phyloP scores from a whole-genome alignment of 2,888 invertebrate species.

The Tinea pellionella region DNA sequence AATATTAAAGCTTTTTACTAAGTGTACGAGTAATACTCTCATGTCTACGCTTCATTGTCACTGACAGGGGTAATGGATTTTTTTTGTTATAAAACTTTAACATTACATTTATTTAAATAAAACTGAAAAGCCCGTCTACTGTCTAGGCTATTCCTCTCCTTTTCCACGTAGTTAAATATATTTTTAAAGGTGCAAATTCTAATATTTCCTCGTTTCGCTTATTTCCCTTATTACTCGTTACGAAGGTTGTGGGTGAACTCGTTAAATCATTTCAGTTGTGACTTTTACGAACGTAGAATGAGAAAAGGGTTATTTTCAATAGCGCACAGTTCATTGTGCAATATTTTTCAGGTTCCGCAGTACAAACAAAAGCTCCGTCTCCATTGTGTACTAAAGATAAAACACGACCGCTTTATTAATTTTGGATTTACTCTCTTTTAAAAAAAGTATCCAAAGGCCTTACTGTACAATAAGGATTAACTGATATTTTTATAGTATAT shows the following conservation, averaged over 20 bases:
- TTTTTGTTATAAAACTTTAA: too few species aligned
- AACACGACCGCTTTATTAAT: constrained; percentile 9
- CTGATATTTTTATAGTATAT: background rate
- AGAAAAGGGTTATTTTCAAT: constrained; percentile 4
- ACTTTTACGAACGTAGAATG: background rate
- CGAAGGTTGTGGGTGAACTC: background rate
- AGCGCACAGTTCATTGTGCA: background rate
- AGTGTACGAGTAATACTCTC: too few species aligned
- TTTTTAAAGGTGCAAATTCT: too few species aligned
- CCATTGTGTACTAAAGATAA: background rate
- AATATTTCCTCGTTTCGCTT: too few species aligned
- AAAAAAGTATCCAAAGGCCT: background rate
- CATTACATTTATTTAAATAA: too few species aligned
- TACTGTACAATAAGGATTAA: background rate
- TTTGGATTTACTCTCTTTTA: background rate
- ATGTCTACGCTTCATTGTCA: too few species aligned
- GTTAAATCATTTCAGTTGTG: background rate
- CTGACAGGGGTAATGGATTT: too few species aligned
- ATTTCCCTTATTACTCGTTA: background rate
- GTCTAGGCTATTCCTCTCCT: too few species aligned
- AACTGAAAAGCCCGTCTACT: too few species aligned
- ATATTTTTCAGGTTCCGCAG: background rate
- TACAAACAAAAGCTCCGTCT: background rate
- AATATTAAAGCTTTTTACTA: too few species aligned
- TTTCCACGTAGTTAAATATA: too few species aligned